Percentiles rank a stretch among this genome's conserved stretches.
These are phyloP conservation scores for Dryadula phaetusa DNA, from an alignment of 2,888 invertebrate genomes.

Conservation along the genomic window DNA sequence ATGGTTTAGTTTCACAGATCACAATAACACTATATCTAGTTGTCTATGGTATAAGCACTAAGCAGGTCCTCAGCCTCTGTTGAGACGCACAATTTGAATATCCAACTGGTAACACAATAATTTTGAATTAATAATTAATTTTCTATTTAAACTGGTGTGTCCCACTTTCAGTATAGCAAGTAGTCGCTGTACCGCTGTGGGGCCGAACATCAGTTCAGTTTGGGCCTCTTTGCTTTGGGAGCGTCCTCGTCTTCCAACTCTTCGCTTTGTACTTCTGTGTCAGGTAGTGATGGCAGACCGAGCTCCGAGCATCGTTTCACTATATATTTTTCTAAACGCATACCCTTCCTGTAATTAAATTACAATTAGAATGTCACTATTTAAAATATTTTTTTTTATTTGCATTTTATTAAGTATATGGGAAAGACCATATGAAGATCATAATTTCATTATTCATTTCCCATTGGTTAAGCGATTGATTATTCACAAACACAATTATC, in stretches of 20 bases:
- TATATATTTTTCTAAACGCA: conserved; percentile 88
- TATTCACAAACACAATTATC: no score
- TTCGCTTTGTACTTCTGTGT: conserved; percentile 58
- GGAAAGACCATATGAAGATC: no score
- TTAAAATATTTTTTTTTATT: no score
- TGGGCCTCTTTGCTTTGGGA: conserved; percentile 56
- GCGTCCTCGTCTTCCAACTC: conserved; percentile 50
- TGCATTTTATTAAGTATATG: no score
- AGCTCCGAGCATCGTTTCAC: conserved; percentile 89
- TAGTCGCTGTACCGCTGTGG: conserved; percentile 58
- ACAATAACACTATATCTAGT: conserved; percentile 38
- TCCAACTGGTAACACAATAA: background rate
- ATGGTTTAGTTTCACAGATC: conserved; percentile 42
- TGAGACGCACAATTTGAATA: no score
- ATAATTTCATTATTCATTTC: no score
- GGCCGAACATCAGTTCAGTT: conserved; percentile 63
- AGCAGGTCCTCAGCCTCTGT: conserved; percentile 7
- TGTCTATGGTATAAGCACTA: conserved; percentile 40
- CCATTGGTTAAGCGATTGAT: no score
- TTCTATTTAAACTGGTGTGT: no score
- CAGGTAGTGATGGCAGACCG: conserved; percentile 80
- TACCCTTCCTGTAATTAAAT: conserved; percentile 87
- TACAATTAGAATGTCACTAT: no score
- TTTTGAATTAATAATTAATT: conserved; percentile 3
- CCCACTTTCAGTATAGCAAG: conserved; percentile 57